Base-by-base conservation (phyloP, 2,113 vertebrate species). In the Pao palembangensis region DNA sequence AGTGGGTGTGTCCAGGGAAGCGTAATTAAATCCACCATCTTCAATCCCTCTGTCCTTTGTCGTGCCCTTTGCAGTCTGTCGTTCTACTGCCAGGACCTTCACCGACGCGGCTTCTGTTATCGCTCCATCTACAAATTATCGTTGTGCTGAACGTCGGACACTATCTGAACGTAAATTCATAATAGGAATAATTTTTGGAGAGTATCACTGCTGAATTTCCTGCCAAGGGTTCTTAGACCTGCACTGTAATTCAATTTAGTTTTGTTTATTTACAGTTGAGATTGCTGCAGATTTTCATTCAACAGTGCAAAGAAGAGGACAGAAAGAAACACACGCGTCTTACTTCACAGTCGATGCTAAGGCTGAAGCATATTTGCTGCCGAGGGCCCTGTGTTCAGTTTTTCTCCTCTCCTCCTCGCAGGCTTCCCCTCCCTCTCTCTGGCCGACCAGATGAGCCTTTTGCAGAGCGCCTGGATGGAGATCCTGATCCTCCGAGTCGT, bases 401-500 rank as follows among this genome's bases (percentile, higher is more conserved):
- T 31, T 13, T 18, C 15, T 34, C 18, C 11, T 59, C n/a, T 19
- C 20, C 16, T 23, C 44, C 78, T 60, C 61, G 8, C 64, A 99
- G 96, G 96, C 70, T 99, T 99, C 88, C 95, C 95, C 61, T 95
- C 93, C n/a, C 93, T 99, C 79, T 98, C 94, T 58, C 91, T 99
- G 71, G 94, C 95, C 5, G 96, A 99, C 87, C 96, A 99, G 93
- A 99, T 99, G 96, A 97, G 96, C 85, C 93, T 99, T 61, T 92
- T 99, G 81, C 96, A 99, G 87, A 98, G 96, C 14, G 95, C 94
- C 56, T 99, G 96, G 96, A 99, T 99, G 96, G 96, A 99, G 82
- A 98, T 99, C 76, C 85, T 99, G 90, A 94, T 99, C 80, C 92
- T 99, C 0, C 92, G 96, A 4, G 96, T 99, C 73, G 96, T 96